phyloP scores from a whole-genome alignment of 1,140 invertebrate genomes.

The Drosophila ironensis region DNA sequence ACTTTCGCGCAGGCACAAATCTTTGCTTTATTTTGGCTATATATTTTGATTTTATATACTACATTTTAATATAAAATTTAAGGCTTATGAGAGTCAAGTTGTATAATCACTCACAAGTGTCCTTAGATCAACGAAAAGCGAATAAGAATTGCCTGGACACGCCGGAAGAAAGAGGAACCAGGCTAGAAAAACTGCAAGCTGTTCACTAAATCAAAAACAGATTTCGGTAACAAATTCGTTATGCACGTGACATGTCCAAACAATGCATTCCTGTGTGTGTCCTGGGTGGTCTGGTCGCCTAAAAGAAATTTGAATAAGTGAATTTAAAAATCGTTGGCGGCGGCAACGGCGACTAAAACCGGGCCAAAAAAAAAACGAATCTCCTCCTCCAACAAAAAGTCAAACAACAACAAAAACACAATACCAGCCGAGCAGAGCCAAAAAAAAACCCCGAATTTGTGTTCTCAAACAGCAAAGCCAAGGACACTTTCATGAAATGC shows the following conservation, averaged over 20 bases:
- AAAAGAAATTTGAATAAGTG: slow-evolving; percentile 80
- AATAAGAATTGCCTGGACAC: background rate
- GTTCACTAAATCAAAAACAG: slow-evolving; percentile 80
- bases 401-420: slow-evolving; percentile 25
- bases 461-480: slow-evolving; percentile 67
- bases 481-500: slow-evolving; percentile 80
- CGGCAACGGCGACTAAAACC: slow-evolving; percentile 11
- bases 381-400: slow-evolving; percentile 24
- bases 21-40: too few species aligned
- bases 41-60: too few species aligned
- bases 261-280: slow-evolving; percentile 34
- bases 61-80: too few species aligned
- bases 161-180: slow-evolving; percentile 2
- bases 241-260: slow-evolving; percentile 78
- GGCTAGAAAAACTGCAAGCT: slow-evolving; percentile 64
- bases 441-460: slow-evolving; percentile 20
- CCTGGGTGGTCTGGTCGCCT: slow-evolving; percentile 21
- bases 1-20: background rate
- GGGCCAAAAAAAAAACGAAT: slow-evolving; percentile 6
- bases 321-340: slow-evolving; percentile 75
- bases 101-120: too few species aligned
- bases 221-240: slow-evolving; percentile 78
- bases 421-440: background rate
- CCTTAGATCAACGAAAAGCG: slow-evolving; percentile 5
- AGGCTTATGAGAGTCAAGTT: too few species aligned